phyloP scores from a whole-genome alignment of 2,113 vertebrate species.

The Balaenoptera acutorostrata region DNA sequence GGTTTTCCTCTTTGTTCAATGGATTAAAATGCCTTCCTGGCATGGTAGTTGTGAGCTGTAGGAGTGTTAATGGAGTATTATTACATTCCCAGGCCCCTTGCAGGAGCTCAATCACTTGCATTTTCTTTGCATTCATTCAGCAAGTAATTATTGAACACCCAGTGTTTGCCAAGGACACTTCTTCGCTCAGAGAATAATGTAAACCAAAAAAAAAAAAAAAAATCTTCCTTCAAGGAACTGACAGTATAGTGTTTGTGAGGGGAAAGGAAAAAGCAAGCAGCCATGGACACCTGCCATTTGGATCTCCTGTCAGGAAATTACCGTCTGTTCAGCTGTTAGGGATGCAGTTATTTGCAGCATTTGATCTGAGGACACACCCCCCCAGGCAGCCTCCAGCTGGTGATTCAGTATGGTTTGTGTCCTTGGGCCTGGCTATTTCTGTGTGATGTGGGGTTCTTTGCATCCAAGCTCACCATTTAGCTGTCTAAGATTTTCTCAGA shows the following conservation, averaged over 20 bases:
- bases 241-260: not conserved
- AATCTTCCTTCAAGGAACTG: not conserved
- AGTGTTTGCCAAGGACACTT: not conserved
- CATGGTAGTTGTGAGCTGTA: not conserved
- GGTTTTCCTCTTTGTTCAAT: too few relatives aligned
- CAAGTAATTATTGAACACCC: not conserved
- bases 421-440: not conserved
- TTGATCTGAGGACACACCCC: not conserved
- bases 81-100: not conserved
- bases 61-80: not conserved
- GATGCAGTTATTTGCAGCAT: too few relatives aligned
- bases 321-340: not conserved
- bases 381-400: accelerated
- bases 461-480: not conserved
- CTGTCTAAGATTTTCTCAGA: not conserved
- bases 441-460: not conserved
- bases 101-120: accelerated
- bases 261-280: not conserved
- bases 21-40: not conserved
- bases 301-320: not conserved
- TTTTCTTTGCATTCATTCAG: not conserved
- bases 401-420: not conserved
- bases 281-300: accelerated
- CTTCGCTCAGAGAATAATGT: not conserved
- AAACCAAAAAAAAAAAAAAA: not conserved